Percentiles rank a stretch among this genome's conserved stretches.
phyloP scores from a whole-genome alignment of 2,888 invertebrate species.

The Ernsta delagoae region DNA sequence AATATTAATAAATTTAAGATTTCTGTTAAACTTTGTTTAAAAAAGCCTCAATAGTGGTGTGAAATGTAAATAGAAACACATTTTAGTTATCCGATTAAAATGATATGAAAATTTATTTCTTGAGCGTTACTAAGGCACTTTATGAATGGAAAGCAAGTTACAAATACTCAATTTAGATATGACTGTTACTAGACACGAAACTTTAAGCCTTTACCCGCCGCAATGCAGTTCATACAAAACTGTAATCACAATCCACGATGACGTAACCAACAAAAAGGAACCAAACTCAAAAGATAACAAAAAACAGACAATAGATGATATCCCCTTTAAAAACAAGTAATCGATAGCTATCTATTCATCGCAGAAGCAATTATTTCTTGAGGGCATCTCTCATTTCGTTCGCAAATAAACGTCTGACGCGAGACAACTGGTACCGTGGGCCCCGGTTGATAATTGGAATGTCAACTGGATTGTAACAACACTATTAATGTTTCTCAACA shows the following conservation, averaged over 20 bases:
- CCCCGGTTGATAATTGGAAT: conserved; percentile 36
- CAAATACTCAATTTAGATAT: too few relatives aligned
- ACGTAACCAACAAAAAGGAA: neutral
- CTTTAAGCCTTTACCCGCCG: too few relatives aligned
- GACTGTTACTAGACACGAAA: too few relatives aligned
- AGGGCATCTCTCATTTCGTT: conserved; percentile 31
- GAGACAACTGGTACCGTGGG: conserved; percentile 18
- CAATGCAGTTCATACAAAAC: neutral
- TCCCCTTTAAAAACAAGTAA: conserved; percentile 16
- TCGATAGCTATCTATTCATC: conserved; percentile 23
- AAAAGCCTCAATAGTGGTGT: too few relatives aligned
- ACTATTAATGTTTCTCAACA: conserved; percentile 16
- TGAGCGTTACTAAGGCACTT: too few relatives aligned
- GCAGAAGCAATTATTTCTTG: conserved; percentile 32
- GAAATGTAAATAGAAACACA: too few relatives aligned
- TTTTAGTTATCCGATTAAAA: too few relatives aligned
- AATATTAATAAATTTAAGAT: too few relatives aligned
- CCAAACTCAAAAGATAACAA: neutral
- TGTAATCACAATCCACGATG: neutral
- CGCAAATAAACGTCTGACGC: conserved; percentile 26
- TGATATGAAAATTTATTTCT: too few relatives aligned
- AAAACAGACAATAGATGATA: neutral
- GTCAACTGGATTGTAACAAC: conserved; percentile 29
- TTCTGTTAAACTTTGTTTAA: too few relatives aligned
- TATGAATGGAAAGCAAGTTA: too few relatives aligned